phyloP scores from a whole-genome alignment of 2,888 invertebrate genomes.

The Ormyrus pomaceus region DNA sequence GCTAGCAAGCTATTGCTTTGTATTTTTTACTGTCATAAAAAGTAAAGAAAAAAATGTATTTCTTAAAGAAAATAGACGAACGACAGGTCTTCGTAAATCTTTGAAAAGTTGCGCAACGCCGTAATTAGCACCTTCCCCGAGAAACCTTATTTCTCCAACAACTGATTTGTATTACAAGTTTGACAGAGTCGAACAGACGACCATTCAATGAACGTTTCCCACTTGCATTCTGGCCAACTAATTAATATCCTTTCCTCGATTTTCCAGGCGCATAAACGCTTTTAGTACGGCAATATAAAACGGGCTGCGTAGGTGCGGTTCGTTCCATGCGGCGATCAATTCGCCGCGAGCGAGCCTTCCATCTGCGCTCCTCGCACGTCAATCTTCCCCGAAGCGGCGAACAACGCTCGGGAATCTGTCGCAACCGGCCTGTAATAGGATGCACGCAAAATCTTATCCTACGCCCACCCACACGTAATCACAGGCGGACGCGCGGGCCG shows the following conservation, averaged over 20 bases:
- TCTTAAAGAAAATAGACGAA: too few relatives aligned
- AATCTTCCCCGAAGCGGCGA: background rate
- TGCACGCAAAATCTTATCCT: conserved; percentile 58
- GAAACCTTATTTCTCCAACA: background rate
- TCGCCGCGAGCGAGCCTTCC: conserved; percentile 36
- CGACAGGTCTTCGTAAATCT: too few relatives aligned
- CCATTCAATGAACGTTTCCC: background rate
- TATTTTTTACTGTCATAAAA: too few relatives aligned
- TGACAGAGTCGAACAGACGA: too few relatives aligned
- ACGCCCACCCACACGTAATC: conserved; percentile 57
- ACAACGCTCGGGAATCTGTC: conserved; percentile 28
- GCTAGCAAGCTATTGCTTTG: too few relatives aligned
- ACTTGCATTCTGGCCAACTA: background rate
- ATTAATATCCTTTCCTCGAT: conserved; percentile 29
- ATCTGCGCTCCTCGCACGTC: conserved; percentile 19
- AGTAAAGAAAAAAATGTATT: too few relatives aligned
- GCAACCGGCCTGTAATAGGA: conserved; percentile 28
- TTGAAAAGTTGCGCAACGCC: background rate
- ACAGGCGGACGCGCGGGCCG: background rate
- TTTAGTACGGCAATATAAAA: background rate
- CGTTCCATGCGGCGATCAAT: background rate
- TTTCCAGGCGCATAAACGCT: background rate
- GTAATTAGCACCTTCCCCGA: background rate
- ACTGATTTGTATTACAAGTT: too few relatives aligned
- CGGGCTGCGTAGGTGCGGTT: conserved; percentile 36